Evolutionary conservation across 2,888 invertebrate genomes (phyloP), one percentile per base, ranked within the genome.

Genomic region (Glyphotaelius pellucidus): DNA sequence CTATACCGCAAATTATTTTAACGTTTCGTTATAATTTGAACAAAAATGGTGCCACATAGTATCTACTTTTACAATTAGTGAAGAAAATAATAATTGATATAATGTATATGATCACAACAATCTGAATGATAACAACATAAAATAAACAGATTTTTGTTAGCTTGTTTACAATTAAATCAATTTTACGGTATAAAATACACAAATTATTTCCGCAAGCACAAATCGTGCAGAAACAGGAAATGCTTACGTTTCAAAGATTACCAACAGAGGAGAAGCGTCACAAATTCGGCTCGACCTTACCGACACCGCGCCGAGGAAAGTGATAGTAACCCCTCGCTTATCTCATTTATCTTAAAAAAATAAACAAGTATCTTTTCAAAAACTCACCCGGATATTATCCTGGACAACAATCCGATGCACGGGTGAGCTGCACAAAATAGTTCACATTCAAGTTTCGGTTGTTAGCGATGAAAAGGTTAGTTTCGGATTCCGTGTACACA

Each of bases 231-330:
- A 35, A 83, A 35, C 25, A 35, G 83, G 83, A 83, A 83, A 31
- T 83, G 83, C 83, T 35, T 15, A 31, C 83, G 83, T 83, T 32
- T 31, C 83, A 31, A 31, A 19, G 83, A 83, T 83, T 83, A 83
- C 83, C 83, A 83, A 83, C 83, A 83, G 81, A n/a, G 83, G 83
- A 83, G 83, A 31, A 30, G 32, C 83, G 83, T 31, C 83, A 32
- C 12, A 35, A 81, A 83, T 31, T 35, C 32, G 32, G 83, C 83
- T 81, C 81, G 81, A 81, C 81, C 81, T 32, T 81, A 81, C 81
- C 31, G 52, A 67, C 81, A 30, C 31, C 81, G 31, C 81, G 81
- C 81, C 14, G 32, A 31, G 30, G 32, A 31, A 81, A 81, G 81
- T 30, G 83, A 83, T 30, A 30, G 19, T 31, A 31, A 11, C 12